phyloP scores from a whole-genome alignment of 2,113 vertebrate species.

The Euleptes europaea region DNA sequence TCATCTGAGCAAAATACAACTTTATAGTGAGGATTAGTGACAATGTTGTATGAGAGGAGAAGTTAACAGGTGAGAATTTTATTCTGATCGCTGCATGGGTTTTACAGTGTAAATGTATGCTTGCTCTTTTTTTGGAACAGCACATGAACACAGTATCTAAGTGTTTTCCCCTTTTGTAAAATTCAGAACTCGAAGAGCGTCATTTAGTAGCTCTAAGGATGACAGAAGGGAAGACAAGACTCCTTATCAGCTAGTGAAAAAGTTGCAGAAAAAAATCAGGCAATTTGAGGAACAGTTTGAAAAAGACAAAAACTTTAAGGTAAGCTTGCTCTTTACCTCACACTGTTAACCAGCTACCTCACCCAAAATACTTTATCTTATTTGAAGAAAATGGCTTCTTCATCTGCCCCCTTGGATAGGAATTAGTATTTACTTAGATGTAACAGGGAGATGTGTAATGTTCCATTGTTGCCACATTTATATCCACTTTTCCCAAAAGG shows the following conservation, averaged over 20 bases:
- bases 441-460: no score
- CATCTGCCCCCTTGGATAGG: background rate
- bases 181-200: conserved; percentile 90
- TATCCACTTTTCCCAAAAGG: background rate
- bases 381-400: background rate
- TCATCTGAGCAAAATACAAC: background rate
- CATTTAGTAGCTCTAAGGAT: conserved; percentile 91
- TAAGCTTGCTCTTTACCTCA: conserved; percentile 52
- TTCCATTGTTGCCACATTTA: background rate
- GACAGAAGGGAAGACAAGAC: conserved; percentile 88
- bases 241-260: conserved; percentile 93
- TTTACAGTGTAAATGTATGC: background rate
- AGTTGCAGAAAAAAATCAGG: conserved; percentile 97
- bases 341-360: background rate
- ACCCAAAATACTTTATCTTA: background rate
- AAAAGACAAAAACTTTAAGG: conserved; percentile 93
- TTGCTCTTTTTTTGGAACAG: background rate
- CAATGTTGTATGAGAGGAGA: background rate
- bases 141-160: background rate
- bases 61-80: background rate
- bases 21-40: conserved; percentile 17
- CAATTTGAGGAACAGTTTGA: conserved; percentile 98
- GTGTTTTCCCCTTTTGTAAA: conserved; percentile 22
- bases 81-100: background rate
- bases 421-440: background rate